These are phyloP conservation scores for Microcebus tavaratra DNA, from an alignment of 2,113 vertebrate genomes.

Conservation along the genomic window DNA sequence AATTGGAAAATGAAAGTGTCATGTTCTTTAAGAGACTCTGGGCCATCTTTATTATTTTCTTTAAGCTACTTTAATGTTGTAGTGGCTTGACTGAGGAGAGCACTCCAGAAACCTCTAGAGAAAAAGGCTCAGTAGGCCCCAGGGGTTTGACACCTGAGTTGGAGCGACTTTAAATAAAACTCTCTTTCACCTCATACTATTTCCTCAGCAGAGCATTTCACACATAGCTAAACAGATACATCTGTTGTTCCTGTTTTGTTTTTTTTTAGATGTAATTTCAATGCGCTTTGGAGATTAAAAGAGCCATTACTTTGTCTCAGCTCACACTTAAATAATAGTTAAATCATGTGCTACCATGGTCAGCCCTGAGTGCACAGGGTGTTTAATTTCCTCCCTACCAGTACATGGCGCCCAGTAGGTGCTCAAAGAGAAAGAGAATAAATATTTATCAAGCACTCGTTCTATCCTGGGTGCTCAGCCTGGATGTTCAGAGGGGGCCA, in stretches of 20 bases:
- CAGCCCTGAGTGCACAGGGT: background rate
- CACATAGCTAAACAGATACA: background rate
- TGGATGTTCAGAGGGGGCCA: background rate
- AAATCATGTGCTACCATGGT: background rate
- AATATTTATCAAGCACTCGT: background rate
- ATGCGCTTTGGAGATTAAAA: background rate
- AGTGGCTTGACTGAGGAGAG: background rate
- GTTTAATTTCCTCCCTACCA: background rate
- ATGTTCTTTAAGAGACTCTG: background rate
- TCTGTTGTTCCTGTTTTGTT: background rate
- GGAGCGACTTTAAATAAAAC: background rate
- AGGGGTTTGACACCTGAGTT: background rate
- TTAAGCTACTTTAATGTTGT: background rate
- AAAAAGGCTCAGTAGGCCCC: background rate
- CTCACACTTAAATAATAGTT: background rate
- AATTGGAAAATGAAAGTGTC: slow-evolving; percentile 25
- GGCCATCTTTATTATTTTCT: background rate
- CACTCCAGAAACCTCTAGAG: background rate
- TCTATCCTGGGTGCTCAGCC: background rate
- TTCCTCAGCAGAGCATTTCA: background rate
- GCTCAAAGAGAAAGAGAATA: background rate
- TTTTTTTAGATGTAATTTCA: slow-evolving; percentile 14
- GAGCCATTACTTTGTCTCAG: background rate
- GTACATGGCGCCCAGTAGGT: background rate
- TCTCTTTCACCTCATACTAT: background rate